phyloP scores from a whole-genome alignment of 2,113 vertebrate species.

The Lycocorax pyrrhopterus region DNA sequence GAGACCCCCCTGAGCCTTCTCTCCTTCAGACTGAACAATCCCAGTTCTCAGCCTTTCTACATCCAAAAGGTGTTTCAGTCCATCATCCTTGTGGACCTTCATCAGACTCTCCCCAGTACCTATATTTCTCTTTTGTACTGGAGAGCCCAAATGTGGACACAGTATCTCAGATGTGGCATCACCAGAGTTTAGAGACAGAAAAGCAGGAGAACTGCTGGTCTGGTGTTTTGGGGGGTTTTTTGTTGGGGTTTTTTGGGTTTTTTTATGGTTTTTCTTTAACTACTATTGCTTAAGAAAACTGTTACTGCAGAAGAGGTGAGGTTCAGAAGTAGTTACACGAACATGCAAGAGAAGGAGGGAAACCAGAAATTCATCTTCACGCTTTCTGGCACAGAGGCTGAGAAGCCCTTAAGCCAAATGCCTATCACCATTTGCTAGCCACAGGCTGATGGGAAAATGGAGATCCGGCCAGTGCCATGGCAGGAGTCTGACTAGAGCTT shows the following conservation, averaged over 20 bases:
- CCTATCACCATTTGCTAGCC: neutral
- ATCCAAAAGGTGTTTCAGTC: neutral
- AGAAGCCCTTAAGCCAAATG: neutral
- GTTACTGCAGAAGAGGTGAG: neutral
- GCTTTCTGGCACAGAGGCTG: neutral
- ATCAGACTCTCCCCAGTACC: neutral
- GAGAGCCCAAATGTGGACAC: neutral
- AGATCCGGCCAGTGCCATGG: fast-evolving
- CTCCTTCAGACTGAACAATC: neutral
- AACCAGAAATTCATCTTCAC: neutral
- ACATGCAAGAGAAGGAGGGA: neutral
- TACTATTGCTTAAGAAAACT: neutral
- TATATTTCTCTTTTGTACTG: neutral
- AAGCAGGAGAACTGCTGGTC: neutral
- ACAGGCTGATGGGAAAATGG: neutral
- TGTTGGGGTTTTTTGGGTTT: neutral
- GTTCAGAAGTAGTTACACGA: neutral
- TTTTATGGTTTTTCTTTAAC: neutral
- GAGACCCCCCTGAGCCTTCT: neutral
- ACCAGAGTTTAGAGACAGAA: neutral
- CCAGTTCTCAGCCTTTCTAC: neutral
- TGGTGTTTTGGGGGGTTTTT: neutral
- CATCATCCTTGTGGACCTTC: neutral
- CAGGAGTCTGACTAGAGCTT: neutral
- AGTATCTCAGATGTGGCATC: neutral